A percentile compares a stretch with the other conserved stretches of the same genome.
phyloP scores from a whole-genome alignment of 2,113 vertebrate genomes.

The Anarhynchus alexandrinus region DNA sequence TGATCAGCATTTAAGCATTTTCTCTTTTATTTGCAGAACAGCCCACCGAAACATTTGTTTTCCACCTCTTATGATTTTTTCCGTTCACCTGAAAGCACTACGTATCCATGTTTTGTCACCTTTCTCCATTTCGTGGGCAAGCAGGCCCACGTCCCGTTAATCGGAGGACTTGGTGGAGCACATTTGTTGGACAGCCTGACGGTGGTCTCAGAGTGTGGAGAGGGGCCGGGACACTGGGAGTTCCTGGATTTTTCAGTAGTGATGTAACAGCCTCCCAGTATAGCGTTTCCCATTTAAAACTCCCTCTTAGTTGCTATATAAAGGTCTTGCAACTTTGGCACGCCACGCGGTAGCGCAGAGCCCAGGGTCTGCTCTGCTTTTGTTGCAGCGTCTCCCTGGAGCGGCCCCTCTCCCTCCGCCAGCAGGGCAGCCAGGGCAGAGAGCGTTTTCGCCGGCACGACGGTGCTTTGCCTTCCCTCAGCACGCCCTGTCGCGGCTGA shows the following conservation, averaged over 20 bases:
- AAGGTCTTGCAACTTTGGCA: not conserved
- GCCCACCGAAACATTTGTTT: not conserved
- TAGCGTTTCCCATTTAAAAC: not conserved
- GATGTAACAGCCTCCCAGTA: not conserved
- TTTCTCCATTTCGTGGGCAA: not conserved
- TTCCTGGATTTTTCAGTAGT: not conserved
- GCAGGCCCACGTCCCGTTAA: rapidly evolving
- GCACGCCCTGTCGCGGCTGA: rapidly evolving
- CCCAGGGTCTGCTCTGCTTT: not conserved
- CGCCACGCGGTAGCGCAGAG: not conserved
- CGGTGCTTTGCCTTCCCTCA: not conserved
- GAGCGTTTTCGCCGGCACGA: rapidly evolving
- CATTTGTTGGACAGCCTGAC: not conserved
- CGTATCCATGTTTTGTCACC: not conserved
- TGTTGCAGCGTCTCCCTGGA: not conserved
- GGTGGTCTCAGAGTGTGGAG: not conserved
- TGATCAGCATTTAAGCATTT: not conserved
- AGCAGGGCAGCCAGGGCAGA: not conserved
- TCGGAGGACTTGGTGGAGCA: not conserved
- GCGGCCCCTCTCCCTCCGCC: rapidly evolving
- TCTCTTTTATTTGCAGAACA: not conserved
- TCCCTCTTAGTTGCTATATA: not conserved
- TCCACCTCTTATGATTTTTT: not conserved
- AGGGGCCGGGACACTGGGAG: not conserved
- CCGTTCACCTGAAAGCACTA: not conserved